These are phyloP conservation scores for Leptatherina wallacei DNA, from an alignment of 2,797 vertebrate species.

Conservation along the genomic window DNA sequence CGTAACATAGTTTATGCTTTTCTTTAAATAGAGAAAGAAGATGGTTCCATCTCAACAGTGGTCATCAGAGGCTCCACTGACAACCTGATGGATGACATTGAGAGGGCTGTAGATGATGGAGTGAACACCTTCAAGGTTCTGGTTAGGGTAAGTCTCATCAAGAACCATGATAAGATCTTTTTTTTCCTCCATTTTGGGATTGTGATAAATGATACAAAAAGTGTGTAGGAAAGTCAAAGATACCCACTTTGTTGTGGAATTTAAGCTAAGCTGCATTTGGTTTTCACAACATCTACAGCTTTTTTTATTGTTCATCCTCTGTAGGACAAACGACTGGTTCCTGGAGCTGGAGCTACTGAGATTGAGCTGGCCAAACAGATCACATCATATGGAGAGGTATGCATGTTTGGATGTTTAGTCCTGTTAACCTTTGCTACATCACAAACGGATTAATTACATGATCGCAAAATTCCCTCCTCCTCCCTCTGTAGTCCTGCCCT, in stretches of 20 bases:
- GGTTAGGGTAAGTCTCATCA: slow-evolving; percentile 85
- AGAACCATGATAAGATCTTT: background rate
- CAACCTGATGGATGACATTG: slow-evolving; percentile 97
- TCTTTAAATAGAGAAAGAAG: slow-evolving; percentile 90
- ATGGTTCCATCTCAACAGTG: slow-evolving; percentile 93
- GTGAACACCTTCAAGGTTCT: slow-evolving; percentile 99
- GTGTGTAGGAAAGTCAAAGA: too few relatives aligned
- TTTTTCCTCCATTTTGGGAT: background rate
- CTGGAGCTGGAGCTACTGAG: slow-evolving; percentile 96
- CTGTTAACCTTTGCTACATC: slow-evolving; percentile 3
- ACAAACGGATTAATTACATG: background rate
- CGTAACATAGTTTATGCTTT: background rate
- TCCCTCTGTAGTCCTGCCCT: slow-evolving; percentile 88
- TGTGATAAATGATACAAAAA: too few relatives aligned
- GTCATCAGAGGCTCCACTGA: slow-evolving; percentile 97
- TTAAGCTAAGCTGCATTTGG: background rate
- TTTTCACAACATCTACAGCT: slow-evolving; percentile 6
- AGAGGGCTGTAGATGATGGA: slow-evolving; percentile 95
- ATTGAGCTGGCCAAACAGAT: slow-evolving; percentile 96
- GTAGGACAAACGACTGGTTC: slow-evolving; percentile 93
- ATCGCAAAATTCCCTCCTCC: background rate
- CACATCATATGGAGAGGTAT: slow-evolving; percentile 95
- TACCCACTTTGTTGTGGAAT: background rate
- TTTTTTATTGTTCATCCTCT: slow-evolving; percentile 31
- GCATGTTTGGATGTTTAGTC: background rate